Base-by-base conservation (phyloP, 2,113 vertebrate species). In the Indicator indicator region DNA sequence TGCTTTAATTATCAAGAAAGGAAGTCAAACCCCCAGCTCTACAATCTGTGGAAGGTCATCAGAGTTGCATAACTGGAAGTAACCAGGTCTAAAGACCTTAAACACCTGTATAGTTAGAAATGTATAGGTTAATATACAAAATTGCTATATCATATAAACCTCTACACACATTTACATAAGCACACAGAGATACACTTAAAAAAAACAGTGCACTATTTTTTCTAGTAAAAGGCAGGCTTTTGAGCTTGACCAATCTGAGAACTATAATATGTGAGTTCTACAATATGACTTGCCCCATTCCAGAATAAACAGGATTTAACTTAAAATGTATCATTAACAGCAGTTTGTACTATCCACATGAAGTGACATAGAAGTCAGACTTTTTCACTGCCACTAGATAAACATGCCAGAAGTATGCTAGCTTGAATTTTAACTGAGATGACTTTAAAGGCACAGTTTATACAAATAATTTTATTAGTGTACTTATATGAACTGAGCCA, bases 381-480 rank as follows among this genome's bases (percentile, higher is more conserved):
- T 33, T 71, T 93, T 15, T 44, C 24, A 36, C 24, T 46, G 56
- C 60, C 42, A 48, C 72, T 64, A 54, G 73, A 48, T 75, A 86
- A 92, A 65, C 73, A 78, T 77, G 38, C 38, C 73, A 83, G 62
- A 56, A 90, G 28, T 78, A 65, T 36, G 88, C 42, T 56, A 80
- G 62, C 54, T 75, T 75, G 80, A 75, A 81, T 88, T 93, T 74
- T 60, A 75, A 24, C 72, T 11, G 33, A 86, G 73, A 40, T 60
- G 13, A 44, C 72, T 90, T 83, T 90, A 40, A 82, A 77, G 68
- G 33, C 38, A 77, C 19, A 38, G 20, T 83, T 90, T 81, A 38
- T 44, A 23, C 80, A 90, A 95, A 82, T 92, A 87, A 84, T 84
- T 94, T 55, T 40, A 69, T 18, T 79, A 36, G 16, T 19, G 27